Evolutionary conservation across 2,113 vertebrate genomes (phyloP).

Genomic region (Vulpes lagopus): DNA sequence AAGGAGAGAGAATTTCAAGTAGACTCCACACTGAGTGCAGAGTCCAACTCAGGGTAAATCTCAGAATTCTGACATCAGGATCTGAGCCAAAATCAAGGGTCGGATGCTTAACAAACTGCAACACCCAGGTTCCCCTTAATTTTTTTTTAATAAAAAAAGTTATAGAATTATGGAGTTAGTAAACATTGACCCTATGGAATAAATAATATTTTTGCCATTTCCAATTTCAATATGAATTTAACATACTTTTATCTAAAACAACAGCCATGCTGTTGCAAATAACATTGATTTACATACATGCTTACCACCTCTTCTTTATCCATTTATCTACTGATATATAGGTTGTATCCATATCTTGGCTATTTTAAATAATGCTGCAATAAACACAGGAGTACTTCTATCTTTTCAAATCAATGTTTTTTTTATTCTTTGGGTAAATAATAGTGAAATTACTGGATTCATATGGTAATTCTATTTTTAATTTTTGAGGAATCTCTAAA

Average conservation of each 20-base stretch:
- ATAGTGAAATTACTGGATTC: background rate
- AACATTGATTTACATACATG: background rate
- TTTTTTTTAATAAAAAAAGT: background rate
- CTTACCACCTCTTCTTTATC: background rate
- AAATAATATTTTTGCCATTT: background rate
- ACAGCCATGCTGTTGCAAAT: background rate
- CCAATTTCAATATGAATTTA: background rate
- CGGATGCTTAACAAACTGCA: background rate
- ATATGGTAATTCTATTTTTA: background rate
- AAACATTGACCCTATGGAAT: background rate
- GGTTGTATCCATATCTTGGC: background rate
- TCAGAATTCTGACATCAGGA: background rate
- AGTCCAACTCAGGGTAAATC: background rate
- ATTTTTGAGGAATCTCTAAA: background rate
- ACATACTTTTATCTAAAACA: slow-evolving; percentile 33
- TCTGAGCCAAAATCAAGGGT: background rate
- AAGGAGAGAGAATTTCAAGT: background rate
- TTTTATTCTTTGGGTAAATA: background rate
- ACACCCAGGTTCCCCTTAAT: background rate
- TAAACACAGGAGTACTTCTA: background rate
- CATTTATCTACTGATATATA: background rate
- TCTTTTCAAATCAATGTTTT: background rate
- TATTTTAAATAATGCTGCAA: background rate
- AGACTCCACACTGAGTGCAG: background rate
- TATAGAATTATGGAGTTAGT: background rate